These are phyloP conservation scores for Potamarius usumacintae DNA, from an alignment of 2,113 vertebrate genomes.

Conservation along the genomic window DNA sequence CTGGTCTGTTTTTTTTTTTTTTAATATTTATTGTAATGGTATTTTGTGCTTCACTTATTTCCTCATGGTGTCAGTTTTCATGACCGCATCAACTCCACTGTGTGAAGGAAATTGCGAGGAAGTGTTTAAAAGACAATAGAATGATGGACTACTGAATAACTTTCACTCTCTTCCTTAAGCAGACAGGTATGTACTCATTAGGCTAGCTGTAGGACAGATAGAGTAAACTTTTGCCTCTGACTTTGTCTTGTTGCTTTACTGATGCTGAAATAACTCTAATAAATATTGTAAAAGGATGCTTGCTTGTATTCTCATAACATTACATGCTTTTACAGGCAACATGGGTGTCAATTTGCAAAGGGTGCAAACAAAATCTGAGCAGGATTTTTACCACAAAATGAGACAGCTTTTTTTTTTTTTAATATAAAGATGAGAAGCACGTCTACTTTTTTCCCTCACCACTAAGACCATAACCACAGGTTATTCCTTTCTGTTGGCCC, in stretches of 20 bases:
- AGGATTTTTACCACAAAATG: neutral
- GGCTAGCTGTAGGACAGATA: neutral
- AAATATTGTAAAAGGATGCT: neutral
- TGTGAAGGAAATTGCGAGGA: neutral
- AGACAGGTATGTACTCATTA: neutral
- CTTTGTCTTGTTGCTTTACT: neutral
- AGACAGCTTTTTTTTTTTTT: neutral
- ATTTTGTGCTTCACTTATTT: neutral
- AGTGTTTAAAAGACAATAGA: neutral
- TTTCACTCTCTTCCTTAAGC: neutral
- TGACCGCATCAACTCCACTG: neutral
- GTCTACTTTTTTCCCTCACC: neutral
- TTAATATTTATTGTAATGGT: neutral
- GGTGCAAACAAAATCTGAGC: neutral
- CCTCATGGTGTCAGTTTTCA: neutral
- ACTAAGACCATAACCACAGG: neutral
- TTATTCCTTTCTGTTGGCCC: neutral
- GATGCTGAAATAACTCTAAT: neutral
- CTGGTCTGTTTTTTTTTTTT: neutral
- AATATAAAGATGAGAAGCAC: neutral
- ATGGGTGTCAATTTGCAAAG: neutral
- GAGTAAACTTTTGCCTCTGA: neutral
- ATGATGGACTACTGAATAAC: neutral
- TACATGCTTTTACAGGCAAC: neutral
- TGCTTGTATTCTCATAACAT: neutral